Evolutionary conservation across 2,113 vertebrate genomes (phyloP).

Genomic region (Alligator sinensis): DNA sequence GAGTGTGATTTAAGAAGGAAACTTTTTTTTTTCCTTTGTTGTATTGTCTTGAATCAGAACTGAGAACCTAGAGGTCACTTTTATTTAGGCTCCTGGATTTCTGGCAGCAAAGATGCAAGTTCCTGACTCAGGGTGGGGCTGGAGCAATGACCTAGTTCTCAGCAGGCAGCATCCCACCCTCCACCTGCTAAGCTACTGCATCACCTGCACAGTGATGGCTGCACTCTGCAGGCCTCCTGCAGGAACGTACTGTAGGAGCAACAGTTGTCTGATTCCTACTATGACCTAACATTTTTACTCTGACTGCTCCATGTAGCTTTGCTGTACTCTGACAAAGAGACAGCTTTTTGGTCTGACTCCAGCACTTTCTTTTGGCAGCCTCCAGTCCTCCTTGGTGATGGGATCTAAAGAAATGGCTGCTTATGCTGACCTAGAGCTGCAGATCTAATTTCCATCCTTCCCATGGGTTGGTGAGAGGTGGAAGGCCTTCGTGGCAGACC

Average conservation of each 20-base stretch:
- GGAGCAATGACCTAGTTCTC: neutral
- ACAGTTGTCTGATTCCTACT: neutral
- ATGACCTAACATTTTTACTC: neutral
- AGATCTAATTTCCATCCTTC: constrained; percentile 3
- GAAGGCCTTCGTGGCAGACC: neutral
- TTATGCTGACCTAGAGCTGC: accelerated
- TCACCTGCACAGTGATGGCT: neutral
- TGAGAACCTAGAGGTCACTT: neutral
- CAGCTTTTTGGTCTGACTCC: no score
- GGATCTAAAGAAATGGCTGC: neutral
- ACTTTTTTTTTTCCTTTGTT: accelerated
- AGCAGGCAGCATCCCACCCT: no score
- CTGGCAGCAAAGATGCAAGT: neutral
- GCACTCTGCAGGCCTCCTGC: no score
- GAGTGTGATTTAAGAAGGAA: neutral
- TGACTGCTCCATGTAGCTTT: neutral
- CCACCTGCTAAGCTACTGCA: neutral
- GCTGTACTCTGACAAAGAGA: no score
- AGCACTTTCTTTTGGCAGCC: neutral
- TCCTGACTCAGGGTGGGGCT: neutral
- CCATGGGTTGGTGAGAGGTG: neutral
- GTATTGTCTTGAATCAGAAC: accelerated
- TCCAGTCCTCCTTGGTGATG: accelerated
- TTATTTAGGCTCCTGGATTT: neutral
- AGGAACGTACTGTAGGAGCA: neutral